Percentiles rank a stretch among this genome's conserved stretches.
Evolutionary conservation across 2,888 invertebrate genomes (phyloP).

Genomic region (Lycaena phlaeas): DNA sequence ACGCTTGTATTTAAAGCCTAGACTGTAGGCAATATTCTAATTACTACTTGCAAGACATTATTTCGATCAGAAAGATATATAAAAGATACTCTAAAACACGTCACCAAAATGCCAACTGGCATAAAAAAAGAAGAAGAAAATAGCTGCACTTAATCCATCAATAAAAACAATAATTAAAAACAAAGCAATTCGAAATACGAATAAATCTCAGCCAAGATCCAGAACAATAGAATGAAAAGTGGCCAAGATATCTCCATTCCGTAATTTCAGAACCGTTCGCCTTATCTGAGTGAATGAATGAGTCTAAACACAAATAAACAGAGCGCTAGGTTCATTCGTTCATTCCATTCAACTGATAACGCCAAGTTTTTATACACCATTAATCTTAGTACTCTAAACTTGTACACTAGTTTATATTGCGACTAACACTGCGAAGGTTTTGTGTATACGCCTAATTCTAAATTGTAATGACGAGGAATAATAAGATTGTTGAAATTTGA

Average conservation of each 20-base stretch:
- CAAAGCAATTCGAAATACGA: background rate
- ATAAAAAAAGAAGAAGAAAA: too few species aligned
- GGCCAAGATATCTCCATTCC: background rate
- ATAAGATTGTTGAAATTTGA: too few species aligned
- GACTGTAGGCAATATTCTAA: too few species aligned
- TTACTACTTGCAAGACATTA: too few species aligned
- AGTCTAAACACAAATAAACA: conserved; percentile 2
- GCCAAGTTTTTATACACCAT: conserved; percentile 20
- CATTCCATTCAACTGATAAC: conserved; percentile 13
- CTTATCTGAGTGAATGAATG: conserved; percentile 4
- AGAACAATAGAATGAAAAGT: conserved; percentile 6
- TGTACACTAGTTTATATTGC: background rate
- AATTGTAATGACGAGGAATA: too few species aligned
- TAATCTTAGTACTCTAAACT: conserved; percentile 17
- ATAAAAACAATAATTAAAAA: conserved; percentile 1
- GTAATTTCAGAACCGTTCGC: background rate
- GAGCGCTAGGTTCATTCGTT: background rate
- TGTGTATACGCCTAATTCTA: too few species aligned
- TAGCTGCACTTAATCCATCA: too few species aligned
- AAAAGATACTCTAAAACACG: too few species aligned
- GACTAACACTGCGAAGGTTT: too few species aligned
- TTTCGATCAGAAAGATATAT: too few species aligned
- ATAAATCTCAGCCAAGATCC: background rate
- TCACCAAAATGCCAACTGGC: too few species aligned
- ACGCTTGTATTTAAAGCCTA: conserved; percentile 14